Evolutionary conservation across 2,888 invertebrate genomes (phyloP).

Genomic region (Cordilura impudica): DNA sequence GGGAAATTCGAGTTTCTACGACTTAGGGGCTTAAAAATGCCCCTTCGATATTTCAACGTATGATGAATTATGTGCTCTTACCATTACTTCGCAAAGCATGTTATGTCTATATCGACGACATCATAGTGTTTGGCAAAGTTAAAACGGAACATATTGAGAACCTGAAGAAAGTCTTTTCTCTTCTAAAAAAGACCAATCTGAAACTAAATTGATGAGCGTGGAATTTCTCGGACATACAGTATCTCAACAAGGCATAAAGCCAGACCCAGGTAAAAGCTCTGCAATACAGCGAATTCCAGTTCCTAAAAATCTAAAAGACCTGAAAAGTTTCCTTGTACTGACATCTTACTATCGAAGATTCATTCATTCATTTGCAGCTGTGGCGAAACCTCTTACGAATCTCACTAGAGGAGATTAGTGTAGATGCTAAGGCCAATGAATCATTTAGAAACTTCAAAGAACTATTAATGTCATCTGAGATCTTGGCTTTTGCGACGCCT

Average conservation of each 20-base stretch:
- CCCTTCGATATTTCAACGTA: slow-evolving; percentile 28
- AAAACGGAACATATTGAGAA: slow-evolving; percentile 6
- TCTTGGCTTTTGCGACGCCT: too few relatives aligned
- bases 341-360: slow-evolving; percentile 29
- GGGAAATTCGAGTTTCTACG: slow-evolving; percentile 2
- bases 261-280: slow-evolving; percentile 12
- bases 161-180: neutral
- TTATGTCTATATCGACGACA: too few relatives aligned
- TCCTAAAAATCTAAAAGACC: slow-evolving; percentile 28
- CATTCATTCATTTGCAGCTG: slow-evolving; percentile 22
- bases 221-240: too few relatives aligned
- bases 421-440: slow-evolving; percentile 5
- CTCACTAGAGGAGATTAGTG: slow-evolving; percentile 18
- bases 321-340: slow-evolving; percentile 15
- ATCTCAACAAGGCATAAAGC: slow-evolving; percentile 1
- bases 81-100: neutral
- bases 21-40: slow-evolving; percentile 28
- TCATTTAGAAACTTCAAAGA: slow-evolving; percentile 36
- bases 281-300: too few relatives aligned
- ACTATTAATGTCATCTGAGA: slow-evolving; percentile 30
- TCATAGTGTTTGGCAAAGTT: too few relatives aligned
- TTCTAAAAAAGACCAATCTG: slow-evolving; percentile 7
- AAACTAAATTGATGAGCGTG: slow-evolving; percentile 13
- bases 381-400: slow-evolving; percentile 26
- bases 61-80: slow-evolving; percentile 1